Evolutionary conservation across 2,888 invertebrate genomes (phyloP), one percentile per base, ranked within the genome.

Genomic region (Leucophora obtusa): DNA sequence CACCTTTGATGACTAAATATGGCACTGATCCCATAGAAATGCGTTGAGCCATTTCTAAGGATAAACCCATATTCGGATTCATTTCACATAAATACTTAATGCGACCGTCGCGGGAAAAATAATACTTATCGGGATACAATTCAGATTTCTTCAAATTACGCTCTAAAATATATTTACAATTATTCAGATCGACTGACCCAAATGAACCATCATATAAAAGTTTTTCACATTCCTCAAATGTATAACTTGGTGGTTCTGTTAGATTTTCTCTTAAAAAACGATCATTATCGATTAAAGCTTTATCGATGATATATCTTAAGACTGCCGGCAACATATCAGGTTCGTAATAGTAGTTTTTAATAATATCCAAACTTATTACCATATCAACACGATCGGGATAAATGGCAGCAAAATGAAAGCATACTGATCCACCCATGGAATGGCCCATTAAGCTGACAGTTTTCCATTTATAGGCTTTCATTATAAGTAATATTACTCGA

Each of bases 401-500:
- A 0, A 93, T 85, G 43, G 92, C 91, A 1, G 94, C 91, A 84
- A 93, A 95, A 15, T 92, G 89, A 86, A 93, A 93, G 11, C 91
- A 91, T 1, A 92, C 89, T 65, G 93, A 92, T 1, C 93, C 92
- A 15, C 94, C 93, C 92, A 94, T 92, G 0, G 95, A 95, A 86
- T 95, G 95, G 1, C 93, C 92, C 82, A 95, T 85, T 9, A 95
- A 86, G 0, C 94, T 93, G 0, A 95, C 91, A 88, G 93, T 93
- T 9, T 93, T 91, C 95, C 95, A 95, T 82, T 92, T 92, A 84
- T 93, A 94, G 83, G 93, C 91, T 69, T 93, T 91, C 85, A 92
- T 92, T 59, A 95, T 84, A 77, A 92, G 90, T 63, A 92, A 89
- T 59, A 95, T 90, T 38, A 92, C 83, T 87, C 88, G 91, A 80